These are phyloP conservation scores for Zelleria hepariella DNA, from an alignment of 2,888 invertebrate genomes.

Conservation along the genomic window DNA sequence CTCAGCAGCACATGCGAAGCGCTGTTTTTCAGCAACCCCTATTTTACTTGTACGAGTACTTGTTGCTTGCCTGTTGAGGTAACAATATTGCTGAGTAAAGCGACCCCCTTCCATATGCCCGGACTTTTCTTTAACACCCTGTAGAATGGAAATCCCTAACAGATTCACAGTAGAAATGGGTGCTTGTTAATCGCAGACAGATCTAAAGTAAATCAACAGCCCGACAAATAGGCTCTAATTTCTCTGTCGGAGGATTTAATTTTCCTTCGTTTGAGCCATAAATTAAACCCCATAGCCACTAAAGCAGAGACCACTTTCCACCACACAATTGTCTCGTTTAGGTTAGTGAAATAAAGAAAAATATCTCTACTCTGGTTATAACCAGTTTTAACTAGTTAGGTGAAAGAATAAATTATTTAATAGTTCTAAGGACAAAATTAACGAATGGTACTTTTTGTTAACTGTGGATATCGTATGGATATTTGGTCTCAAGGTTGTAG, in stretches of 20 bases:
- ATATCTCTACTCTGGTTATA: neutral
- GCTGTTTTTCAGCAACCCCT: too few relatives aligned
- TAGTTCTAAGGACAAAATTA: neutral
- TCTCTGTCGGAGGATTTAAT: neutral
- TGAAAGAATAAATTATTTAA: neutral
- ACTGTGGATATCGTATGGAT: neutral
- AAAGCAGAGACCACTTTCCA: neutral
- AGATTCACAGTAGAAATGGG: too few relatives aligned
- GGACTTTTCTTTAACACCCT: too few relatives aligned
- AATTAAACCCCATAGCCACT: neutral
- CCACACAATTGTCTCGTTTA: neutral
- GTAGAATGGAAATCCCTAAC: too few relatives aligned
- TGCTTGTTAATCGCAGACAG: too few relatives aligned
- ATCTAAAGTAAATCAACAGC: neutral
- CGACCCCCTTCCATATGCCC: too few relatives aligned
- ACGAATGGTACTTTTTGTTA: neutral
- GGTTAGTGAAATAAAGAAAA: neutral
- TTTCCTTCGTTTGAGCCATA: neutral
- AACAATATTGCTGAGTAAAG: too few relatives aligned
- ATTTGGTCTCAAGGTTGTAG: neutral
- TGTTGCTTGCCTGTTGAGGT: too few relatives aligned
- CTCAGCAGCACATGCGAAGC: too few relatives aligned
- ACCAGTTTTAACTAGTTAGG: neutral
- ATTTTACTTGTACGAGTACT: too few relatives aligned
- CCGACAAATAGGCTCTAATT: neutral